Conservation (phyloP, 2,113 vertebrate genomes). For the Cryptomyrus ogoouensis region DNA sequence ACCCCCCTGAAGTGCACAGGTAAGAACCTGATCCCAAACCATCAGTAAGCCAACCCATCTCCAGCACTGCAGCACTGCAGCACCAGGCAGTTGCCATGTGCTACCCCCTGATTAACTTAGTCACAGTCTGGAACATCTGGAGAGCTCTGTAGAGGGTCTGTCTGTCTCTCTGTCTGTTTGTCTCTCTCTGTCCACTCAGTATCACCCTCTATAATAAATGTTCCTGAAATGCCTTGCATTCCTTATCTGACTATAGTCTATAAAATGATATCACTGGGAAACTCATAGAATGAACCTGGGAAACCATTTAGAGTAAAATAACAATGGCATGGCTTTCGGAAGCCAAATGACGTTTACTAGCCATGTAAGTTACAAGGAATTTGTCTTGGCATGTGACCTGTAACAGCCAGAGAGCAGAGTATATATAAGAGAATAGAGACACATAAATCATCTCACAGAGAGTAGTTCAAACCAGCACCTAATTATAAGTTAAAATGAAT, state of each 20-base stretch:
- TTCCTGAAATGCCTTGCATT: background rate
- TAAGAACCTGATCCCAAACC: conserved; percentile 40
- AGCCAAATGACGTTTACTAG: background rate
- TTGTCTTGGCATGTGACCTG: background rate
- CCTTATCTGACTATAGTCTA: background rate
- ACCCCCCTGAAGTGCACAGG: conserved; percentile 87
- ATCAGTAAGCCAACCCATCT: background rate
- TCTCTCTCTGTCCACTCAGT: background rate
- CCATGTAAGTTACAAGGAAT: background rate
- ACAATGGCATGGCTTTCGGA: background rate
- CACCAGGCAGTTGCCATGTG: background rate
- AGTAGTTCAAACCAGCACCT: background rate
- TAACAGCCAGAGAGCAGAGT: background rate
- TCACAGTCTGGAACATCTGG: background rate
- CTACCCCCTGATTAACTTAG: background rate
- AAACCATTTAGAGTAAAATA: background rate
- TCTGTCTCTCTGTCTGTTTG: background rate
- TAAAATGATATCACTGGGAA: background rate
- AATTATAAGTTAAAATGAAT: background rate
- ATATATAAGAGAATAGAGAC: background rate
- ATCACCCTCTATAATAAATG: background rate
- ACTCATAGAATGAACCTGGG: background rate
- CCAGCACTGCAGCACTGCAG: background rate
- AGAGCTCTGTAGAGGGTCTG: background rate
- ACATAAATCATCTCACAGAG: background rate